Evolutionary conservation across 2,797 vertebrate genomes (phyloP).

Genomic region (Neoniphon sammara): DNA sequence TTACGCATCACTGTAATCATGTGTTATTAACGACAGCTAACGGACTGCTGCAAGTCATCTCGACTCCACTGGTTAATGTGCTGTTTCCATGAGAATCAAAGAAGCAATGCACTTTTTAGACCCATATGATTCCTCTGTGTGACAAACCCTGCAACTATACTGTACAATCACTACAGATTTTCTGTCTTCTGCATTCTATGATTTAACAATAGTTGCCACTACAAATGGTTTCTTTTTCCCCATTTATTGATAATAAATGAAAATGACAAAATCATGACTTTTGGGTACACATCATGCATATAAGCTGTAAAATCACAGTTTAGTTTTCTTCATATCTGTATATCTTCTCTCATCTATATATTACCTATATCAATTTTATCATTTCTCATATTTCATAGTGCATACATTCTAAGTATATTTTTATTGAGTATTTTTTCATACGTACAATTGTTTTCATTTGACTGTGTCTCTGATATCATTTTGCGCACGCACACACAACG

Average conservation of each 20-base stretch:
- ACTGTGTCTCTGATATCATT: too few relatives aligned
- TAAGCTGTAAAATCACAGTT: not conserved
- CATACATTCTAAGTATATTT: too few relatives aligned
- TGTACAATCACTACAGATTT: constrained; percentile 54
- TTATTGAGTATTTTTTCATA: too few relatives aligned
- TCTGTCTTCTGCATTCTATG: constrained; percentile 41
- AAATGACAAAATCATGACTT: constrained; percentile 1
- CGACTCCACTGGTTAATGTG: constrained; percentile 9
- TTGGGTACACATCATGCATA: constrained; percentile 10
- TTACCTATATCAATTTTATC: too few relatives aligned
- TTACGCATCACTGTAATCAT: constrained; percentile 12
- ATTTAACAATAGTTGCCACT: constrained; percentile 46
- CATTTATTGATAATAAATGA: constrained; percentile 63
- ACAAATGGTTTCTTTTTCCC: constrained; percentile 34
- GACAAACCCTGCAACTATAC: constrained; percentile 32
- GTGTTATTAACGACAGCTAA: constrained; percentile 25
- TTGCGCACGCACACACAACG: too few relatives aligned
- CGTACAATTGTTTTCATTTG: too few relatives aligned
- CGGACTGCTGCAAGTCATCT: constrained; percentile 19
- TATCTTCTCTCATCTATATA: not conserved
- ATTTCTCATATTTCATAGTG: too few relatives aligned
- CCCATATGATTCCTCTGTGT: constrained; percentile 26
- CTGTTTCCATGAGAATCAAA: constrained; percentile 57
- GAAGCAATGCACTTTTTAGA: constrained; percentile 80
- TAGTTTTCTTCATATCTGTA: too few relatives aligned